A percentile compares a stretch with the other conserved stretches of the same genome.
Evolutionary conservation across 2,113 vertebrate species (phyloP).

Genomic region (Nothocercus julius): DNA sequence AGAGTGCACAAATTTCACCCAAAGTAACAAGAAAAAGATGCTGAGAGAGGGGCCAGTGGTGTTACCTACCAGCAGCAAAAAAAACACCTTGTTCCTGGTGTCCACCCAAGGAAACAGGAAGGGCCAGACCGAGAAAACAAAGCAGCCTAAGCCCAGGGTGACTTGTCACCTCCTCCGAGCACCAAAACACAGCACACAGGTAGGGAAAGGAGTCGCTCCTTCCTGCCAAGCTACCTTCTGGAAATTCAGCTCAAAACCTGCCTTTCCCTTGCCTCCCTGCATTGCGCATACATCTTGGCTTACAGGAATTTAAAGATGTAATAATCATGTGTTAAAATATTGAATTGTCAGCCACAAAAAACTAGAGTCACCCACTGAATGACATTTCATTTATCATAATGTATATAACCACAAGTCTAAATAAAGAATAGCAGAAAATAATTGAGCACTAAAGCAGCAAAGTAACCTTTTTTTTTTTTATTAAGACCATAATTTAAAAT

Average conservation of each 20-base stretch:
- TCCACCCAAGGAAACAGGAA: background rate
- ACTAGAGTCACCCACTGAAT: background rate
- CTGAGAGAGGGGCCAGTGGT: background rate
- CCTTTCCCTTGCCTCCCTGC: background rate
- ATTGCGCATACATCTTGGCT: background rate
- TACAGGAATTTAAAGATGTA: slow-evolving; percentile 24
- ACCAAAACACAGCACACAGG: background rate
- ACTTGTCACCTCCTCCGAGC: background rate
- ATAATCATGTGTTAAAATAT: slow-evolving; percentile 24
- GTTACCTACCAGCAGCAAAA: too few relatives aligned
- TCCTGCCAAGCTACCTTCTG: slow-evolving; percentile 12
- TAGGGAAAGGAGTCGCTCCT: background rate
- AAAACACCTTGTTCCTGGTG: background rate
- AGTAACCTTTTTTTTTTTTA: background rate
- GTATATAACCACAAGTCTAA: background rate
- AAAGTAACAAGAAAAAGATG: background rate
- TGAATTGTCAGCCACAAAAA: slow-evolving; percentile 20
- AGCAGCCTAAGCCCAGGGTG: background rate
- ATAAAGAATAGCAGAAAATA: background rate
- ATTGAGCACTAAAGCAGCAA: background rate
- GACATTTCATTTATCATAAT: background rate
- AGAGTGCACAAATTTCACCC: background rate
- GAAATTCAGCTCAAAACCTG: background rate
- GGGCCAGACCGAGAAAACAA: background rate
- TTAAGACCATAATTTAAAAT: background rate